Conservation (phyloP, 1,140 invertebrate genomes). For the Drosophila subobscura region DNA sequence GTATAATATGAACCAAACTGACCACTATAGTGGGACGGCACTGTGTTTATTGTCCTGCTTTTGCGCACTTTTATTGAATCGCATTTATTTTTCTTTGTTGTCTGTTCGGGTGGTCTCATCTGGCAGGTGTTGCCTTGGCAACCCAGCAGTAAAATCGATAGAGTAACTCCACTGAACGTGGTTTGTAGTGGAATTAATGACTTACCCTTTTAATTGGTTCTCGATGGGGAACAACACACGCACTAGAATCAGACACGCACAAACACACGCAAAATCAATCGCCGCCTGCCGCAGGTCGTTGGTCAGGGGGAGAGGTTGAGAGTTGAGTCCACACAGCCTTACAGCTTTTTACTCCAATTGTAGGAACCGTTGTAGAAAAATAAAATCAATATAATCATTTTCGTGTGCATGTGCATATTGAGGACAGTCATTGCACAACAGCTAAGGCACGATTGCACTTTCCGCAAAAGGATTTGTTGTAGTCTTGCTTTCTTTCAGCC, state of each 20-base stretch:
- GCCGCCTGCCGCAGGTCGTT: constrained; percentile 39
- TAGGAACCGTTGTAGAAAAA: constrained; percentile 84
- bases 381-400: constrained; percentile 83
- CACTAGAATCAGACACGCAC: constrained; percentile 1
- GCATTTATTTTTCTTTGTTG: constrained; percentile 29
- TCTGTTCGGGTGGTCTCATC: constrained; percentile 24
- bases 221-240: constrained; percentile 31
- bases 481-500: not conserved
- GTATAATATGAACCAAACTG: not conserved
- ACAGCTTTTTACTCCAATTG: constrained; percentile 83
- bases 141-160: constrained; percentile 64
- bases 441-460: constrained; percentile 42
- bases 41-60: constrained; percentile 58
- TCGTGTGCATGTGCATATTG: constrained; percentile 81
- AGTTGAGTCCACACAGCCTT: constrained; percentile 27
- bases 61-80: constrained; percentile 54
- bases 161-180: constrained; percentile 1
- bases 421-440: constrained; percentile 69
- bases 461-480: not conserved
- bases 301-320: not conserved
- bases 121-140: constrained; percentile 26
- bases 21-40: constrained; percentile 2
- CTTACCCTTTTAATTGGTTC: constrained; percentile 48
- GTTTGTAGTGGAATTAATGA: constrained; percentile 1
- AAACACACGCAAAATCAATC: constrained; percentile 22